Evolutionary conservation across 2,113 vertebrate species (phyloP).

Genomic region (Collichthys lucidus): DNA sequence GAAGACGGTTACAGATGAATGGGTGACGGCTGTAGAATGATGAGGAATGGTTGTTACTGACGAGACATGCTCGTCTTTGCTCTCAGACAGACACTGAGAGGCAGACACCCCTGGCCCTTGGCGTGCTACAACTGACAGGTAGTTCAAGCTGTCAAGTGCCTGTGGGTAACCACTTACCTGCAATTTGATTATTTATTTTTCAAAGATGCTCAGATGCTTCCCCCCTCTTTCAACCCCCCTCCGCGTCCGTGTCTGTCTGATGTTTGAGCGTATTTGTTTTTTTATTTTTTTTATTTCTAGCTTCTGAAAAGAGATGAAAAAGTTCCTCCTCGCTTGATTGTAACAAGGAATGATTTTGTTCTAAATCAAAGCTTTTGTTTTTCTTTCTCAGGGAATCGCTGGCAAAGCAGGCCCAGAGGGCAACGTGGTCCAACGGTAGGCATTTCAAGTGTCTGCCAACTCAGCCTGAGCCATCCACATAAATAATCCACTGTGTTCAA

Average conservation of each 20-base stretch:
- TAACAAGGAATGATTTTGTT: slow-evolving; percentile 18
- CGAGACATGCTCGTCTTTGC: slow-evolving; percentile 46
- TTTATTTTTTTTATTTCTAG: slow-evolving; percentile 29
- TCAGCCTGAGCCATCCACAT: not conserved
- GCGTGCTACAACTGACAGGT: slow-evolving; percentile 61
- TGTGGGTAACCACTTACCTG: slow-evolving; percentile 65
- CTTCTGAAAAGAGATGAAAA: slow-evolving; percentile 33
- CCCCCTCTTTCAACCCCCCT: slow-evolving; percentile 17
- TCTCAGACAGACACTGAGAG: slow-evolving; percentile 51
- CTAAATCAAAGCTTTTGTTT: slow-evolving; percentile 57
- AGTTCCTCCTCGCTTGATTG: not conserved
- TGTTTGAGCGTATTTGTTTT: slow-evolving; percentile 28
- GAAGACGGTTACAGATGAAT: slow-evolving; percentile 28
- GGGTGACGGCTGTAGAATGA: slow-evolving; percentile 14
- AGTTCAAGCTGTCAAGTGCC: slow-evolving; percentile 73
- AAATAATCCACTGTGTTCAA: slow-evolving; percentile 57
- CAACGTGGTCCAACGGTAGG: slow-evolving; percentile 95
- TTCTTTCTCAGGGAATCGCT: slow-evolving; percentile 87
- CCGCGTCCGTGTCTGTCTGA: slow-evolving; percentile 10
- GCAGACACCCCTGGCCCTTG: slow-evolving; percentile 44
- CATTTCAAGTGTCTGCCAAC: slow-evolving; percentile 42
- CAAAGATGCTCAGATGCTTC: slow-evolving; percentile 31
- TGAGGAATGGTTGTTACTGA: slow-evolving; percentile 43
- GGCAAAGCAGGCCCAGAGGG: slow-evolving; percentile 94
- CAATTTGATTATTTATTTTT: slow-evolving; percentile 71